Conservation (phyloP, 2,113 vertebrate genomes). For the Albula glossodonta region DNA sequence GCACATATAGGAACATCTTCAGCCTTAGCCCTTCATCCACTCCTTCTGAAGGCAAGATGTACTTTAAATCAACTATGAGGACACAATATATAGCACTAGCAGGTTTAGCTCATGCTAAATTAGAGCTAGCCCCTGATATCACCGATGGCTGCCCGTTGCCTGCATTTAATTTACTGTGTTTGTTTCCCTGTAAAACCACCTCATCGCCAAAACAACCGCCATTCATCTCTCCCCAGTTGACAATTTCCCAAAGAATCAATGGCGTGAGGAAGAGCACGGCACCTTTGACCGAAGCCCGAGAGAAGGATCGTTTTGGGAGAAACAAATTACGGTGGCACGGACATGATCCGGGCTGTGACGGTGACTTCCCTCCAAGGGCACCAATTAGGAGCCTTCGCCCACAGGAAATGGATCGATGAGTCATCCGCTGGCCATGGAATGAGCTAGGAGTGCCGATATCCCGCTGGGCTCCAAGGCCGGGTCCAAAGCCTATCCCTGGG, state of each 20-base stretch:
- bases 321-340: not conserved
- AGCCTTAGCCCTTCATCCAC: too few relatives aligned
- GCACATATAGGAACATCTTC: too few relatives aligned
- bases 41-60: too few relatives aligned
- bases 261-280: not conserved
- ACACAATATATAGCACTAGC: not conserved
- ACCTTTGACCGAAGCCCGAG: not conserved
- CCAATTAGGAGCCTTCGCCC: not conserved
- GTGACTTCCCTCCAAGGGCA: slow-evolving; percentile 4
- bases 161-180: slow-evolving; percentile 7
- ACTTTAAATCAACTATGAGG: not conserved
- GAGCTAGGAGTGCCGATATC: not conserved
- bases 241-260: slow-evolving; percentile 7
- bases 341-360: not conserved
- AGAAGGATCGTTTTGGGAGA: not conserved
- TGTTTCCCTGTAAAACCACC: slow-evolving; percentile 1
- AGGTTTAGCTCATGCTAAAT: not conserved
- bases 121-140: not conserved
- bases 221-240: not conserved
- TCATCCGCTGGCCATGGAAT: not conserved
- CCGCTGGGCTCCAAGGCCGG: not conserved
- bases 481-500: not conserved
- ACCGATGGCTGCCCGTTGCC: not conserved
- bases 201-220: not conserved
- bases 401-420: not conserved